A percentile compares a stretch with the other conserved stretches of the same genome.
Conservation (phyloP, 2,888 invertebrate genomes). For the Neuroscelio doddi region DNA sequence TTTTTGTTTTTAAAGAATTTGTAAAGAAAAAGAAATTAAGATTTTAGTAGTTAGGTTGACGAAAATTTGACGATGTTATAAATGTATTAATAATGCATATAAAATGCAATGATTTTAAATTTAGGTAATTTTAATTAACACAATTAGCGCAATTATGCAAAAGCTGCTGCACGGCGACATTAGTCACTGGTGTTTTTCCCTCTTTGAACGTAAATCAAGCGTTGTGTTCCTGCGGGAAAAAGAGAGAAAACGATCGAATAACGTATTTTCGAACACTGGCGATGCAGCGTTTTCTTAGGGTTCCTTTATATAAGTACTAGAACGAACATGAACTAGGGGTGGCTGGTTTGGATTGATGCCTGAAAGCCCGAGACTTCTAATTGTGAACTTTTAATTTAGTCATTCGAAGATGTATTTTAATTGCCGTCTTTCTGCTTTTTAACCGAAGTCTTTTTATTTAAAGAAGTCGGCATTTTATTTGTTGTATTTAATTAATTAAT, state of each 20-base stretch:
- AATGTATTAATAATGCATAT: too few relatives aligned
- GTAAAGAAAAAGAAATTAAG: too few relatives aligned
- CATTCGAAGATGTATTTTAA: too few relatives aligned
- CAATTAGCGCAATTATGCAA: conserved; percentile 10
- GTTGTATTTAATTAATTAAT: too few relatives aligned
- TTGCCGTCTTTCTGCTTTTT: background rate
- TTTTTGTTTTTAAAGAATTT: too few relatives aligned
- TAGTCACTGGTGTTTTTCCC: conserved; percentile 24
- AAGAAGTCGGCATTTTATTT: too few relatives aligned
- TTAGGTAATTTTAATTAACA: too few relatives aligned
- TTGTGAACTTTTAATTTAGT: conserved; percentile 1
- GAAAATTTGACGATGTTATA: too few relatives aligned
- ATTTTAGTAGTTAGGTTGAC: too few relatives aligned
- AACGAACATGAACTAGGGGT: conserved; percentile 55
- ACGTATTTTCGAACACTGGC: conserved; percentile 10
- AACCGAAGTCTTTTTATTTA: too few relatives aligned
- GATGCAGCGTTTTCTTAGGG: conserved; percentile 44
- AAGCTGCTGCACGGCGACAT: conserved; percentile 24
- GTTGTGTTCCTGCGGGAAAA: background rate
- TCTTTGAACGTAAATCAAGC: conserved; percentile 2
- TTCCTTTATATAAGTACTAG: conserved; percentile 45
- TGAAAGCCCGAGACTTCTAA: conserved; percentile 47
- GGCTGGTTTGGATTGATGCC: conserved; percentile 60
- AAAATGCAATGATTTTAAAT: too few relatives aligned
- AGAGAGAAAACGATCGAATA: background rate